These are phyloP conservation scores for Spermophilus dauricus DNA, from an alignment of 2,113 vertebrate species.

Conservation along the genomic window DNA sequence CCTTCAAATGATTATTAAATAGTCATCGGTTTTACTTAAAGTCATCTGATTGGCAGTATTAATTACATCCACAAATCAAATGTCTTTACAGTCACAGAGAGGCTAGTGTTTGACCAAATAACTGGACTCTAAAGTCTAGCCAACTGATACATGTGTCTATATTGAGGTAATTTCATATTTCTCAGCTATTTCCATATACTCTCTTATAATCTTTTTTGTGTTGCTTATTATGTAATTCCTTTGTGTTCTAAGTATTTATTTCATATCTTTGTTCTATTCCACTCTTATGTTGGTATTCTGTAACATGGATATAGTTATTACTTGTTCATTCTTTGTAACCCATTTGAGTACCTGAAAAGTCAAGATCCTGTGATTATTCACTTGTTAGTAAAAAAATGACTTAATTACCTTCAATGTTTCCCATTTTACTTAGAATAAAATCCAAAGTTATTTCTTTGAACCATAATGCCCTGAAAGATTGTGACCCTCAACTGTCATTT, in stretches of 20 bases:
- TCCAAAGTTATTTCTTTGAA: not conserved
- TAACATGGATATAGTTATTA: not conserved
- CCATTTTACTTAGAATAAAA: conserved; percentile 8
- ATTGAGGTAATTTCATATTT: not conserved
- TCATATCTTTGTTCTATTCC: not conserved
- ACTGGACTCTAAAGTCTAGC: not conserved
- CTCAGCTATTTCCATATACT: not conserved
- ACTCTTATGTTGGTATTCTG: not conserved
- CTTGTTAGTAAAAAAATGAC: not conserved
- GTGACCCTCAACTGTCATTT: too few relatives aligned
- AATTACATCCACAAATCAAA: not conserved
- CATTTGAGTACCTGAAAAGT: not conserved
- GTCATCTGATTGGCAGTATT: not conserved
- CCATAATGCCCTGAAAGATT: not conserved
- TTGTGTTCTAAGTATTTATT: not conserved
- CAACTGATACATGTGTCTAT: not conserved
- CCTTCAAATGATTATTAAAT: not conserved
- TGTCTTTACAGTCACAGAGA: not conserved
- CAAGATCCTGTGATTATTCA: not conserved
- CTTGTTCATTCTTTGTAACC: not conserved
- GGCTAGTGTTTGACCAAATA: not conserved
- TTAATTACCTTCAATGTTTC: not conserved
- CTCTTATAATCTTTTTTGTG: not conserved
- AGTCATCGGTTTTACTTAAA: not conserved
- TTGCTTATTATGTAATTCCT: not conserved